These are phyloP conservation scores for Ascaphus truei DNA, from an alignment of 2,113 vertebrate genomes.

Conservation along the genomic window DNA sequence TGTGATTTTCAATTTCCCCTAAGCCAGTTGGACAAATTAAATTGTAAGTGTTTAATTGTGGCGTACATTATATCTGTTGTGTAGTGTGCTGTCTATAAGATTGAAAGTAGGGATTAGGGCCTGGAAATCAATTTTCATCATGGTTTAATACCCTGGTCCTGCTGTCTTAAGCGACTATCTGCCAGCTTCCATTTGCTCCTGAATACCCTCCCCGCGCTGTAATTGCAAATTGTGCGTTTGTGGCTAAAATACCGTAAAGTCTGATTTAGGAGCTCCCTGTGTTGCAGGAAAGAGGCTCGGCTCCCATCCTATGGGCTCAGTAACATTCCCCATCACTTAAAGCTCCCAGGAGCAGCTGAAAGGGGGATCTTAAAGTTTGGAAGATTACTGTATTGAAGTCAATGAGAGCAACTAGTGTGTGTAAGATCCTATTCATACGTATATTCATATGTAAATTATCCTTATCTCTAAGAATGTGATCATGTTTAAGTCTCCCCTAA, in stretches of 20 bases:
- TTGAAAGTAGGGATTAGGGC: constrained; percentile 39
- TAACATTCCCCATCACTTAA: no score
- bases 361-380: no score
- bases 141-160: constrained; percentile 42
- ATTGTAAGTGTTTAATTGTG: constrained; percentile 45
- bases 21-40: constrained; percentile 44
- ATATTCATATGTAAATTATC: no score
- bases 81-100: constrained; percentile 20
- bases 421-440: no score
- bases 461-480: no score
- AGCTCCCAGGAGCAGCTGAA: no score
- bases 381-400: no score
- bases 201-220: neutral
- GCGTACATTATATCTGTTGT: constrained; percentile 3
- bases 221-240: constrained; percentile 12
- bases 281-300: no score
- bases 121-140: constrained; percentile 48
- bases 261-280: neutral
- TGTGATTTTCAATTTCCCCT: constrained; percentile 35
- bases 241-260: constrained; percentile 25
- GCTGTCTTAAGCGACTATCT: constrained; percentile 22
- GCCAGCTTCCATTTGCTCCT: constrained; percentile 31
- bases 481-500: no score
- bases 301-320: no score
- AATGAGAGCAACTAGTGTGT: no score